phyloP scores from a whole-genome alignment of 2,113 vertebrate species.

The Colossoma macropomum region DNA sequence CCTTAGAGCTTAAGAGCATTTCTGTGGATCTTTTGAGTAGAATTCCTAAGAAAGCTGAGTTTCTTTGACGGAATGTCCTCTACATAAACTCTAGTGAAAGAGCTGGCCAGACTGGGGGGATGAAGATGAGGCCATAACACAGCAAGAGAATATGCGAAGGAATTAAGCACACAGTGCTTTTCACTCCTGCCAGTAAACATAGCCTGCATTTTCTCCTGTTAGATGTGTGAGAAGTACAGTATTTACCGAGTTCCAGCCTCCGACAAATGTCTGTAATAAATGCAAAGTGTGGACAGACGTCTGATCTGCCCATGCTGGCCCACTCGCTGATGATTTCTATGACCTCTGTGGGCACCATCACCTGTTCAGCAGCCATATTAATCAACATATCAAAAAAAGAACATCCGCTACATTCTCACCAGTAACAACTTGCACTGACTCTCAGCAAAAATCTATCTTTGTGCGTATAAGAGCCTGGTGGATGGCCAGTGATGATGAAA shows the following conservation, averaged over 20 bases:
- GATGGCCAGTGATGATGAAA: slow-evolving; percentile 38
- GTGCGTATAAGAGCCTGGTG: slow-evolving; percentile 31
- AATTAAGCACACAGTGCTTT: not conserved
- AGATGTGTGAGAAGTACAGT: slow-evolving; percentile 15
- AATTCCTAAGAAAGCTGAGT: not conserved
- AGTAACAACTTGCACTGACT: slow-evolving; percentile 37
- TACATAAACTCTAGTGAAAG: not conserved
- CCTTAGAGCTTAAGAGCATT: not conserved
- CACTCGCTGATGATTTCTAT: slow-evolving; percentile 72
- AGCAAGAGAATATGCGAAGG: not conserved
- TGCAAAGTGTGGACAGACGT: slow-evolving; percentile 42
- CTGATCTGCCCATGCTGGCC: slow-evolving; percentile 53
- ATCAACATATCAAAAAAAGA: slow-evolving; percentile 66
- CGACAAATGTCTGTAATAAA: slow-evolving; percentile 37
- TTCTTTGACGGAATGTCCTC: not conserved
- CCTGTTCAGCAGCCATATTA: slow-evolving; percentile 70
- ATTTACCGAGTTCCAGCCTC: slow-evolving; percentile 24
- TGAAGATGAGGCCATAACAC: not conserved
- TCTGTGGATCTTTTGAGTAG: no score
- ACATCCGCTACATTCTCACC: slow-evolving; percentile 56
- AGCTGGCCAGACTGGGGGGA: not conserved
- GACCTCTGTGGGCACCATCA: slow-evolving; percentile 76
- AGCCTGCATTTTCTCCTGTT: not conserved
- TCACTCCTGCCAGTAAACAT: slow-evolving; percentile 12
- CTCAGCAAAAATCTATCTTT: slow-evolving; percentile 28